These are phyloP conservation scores for Clivina fossor DNA, from an alignment of 2,888 invertebrate species.

Conservation along the genomic window DNA sequence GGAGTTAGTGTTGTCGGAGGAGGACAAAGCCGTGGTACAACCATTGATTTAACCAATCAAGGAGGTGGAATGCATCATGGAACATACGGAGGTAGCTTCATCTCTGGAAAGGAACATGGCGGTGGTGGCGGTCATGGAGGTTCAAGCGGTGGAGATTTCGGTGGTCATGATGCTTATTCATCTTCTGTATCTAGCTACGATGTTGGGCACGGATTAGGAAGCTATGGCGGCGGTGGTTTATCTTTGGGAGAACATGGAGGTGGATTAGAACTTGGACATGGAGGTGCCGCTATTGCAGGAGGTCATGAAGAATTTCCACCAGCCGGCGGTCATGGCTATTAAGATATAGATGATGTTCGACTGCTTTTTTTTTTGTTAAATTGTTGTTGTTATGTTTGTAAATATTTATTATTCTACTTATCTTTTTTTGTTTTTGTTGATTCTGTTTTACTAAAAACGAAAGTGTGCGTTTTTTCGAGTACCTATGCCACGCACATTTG, in stretches of 20 bases:
- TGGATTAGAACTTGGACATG: constrained; percentile 30
- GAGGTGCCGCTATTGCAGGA: constrained; percentile 13
- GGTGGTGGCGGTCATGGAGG: constrained; percentile 32
- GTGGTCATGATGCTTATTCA: constrained; percentile 35
- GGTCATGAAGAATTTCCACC: constrained; percentile 28
- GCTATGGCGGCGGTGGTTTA: constrained; percentile 14
- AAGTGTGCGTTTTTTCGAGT: constrained; percentile 14
- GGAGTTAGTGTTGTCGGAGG: constrained; percentile 29
- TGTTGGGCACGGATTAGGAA: constrained; percentile 34
- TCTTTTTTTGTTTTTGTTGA: constrained; percentile 9
- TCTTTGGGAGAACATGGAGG: constrained; percentile 32
- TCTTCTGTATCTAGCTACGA: constrained; percentile 37
- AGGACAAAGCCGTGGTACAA: constrained; percentile 21
- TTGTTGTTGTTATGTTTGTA: constrained; percentile 31
- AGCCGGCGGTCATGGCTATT: constrained; percentile 24
- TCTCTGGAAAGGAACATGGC: constrained; percentile 30
- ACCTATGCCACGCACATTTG: constrained; percentile 7
- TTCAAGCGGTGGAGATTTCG: constrained; percentile 34
- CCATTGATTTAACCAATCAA: constrained; percentile 23
- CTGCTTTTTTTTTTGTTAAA: too few relatives aligned
- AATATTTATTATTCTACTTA: constrained; percentile 27
- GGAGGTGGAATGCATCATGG: constrained; percentile 21
- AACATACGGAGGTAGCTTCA: constrained; percentile 29
- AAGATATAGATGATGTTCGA: too few relatives aligned
- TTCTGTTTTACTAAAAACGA: constrained; percentile 5